Base-by-base conservation (phyloP, 2,113 vertebrate species). In the Elephantulus edwardii region DNA sequence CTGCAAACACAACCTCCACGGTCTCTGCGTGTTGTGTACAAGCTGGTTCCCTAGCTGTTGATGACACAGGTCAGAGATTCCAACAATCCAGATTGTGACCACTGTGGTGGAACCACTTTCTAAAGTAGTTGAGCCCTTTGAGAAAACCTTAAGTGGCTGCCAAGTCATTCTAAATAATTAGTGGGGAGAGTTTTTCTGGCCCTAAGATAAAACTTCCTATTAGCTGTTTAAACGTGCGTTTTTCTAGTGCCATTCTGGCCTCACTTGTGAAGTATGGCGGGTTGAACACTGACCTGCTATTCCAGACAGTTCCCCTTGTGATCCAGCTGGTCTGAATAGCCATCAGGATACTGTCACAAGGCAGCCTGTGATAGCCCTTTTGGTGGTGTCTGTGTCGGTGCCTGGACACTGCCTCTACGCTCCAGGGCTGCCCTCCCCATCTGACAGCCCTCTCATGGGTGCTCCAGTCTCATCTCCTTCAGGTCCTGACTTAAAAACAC, bases 401-500 rank as follows among this genome's bases (percentile, higher is more conserved):
- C 72, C 92, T 97, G 97, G 6, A 98, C 2, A 26, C 75, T 87
- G 24, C 85, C 70, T 26, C 99, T 83, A 20, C 98, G 98, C 42
- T 96, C 89, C 46, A 98, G 91, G 9, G 98, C 98, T 81, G 87
- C 90, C 92, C 89, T 96, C 66, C 99, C 5, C 6, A 68, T 94
- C 17, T 77, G 90, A 48, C 97, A 72, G 95, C 98, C 98, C 78
- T 98, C 97, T 13, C 96, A 88, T 3, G 86, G 28, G 80, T 0
- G 4, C 16, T 30, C 93, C 96, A 0, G 60, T 50, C 1, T 95
- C 97, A 1, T 60, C 96, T 0, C 95, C 95, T 9, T 98, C 97
- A 3, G 48, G 95, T 7, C 95, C 97, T 0, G 96, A 97, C 22
- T 96, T 30, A 99, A 95, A 91, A 98, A 99, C 58, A 98, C 98